Evolutionary conservation across 1,140 invertebrate species (phyloP).

Genomic region (Meloidogyne exigua): DNA sequence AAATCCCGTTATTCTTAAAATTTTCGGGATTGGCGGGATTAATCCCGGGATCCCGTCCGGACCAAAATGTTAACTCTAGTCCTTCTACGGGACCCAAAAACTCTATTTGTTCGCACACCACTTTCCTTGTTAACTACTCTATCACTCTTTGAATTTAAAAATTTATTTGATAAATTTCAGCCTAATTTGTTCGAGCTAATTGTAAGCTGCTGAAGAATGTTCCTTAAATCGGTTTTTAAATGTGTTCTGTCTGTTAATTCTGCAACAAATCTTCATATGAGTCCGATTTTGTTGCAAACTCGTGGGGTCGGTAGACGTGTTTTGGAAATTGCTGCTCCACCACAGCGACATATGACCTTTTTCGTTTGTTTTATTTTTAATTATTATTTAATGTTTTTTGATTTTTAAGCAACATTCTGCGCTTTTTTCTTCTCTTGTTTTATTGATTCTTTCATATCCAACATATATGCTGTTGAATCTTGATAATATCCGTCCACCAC

Average conservation of each 20-base stretch:
- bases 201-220: background rate
- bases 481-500: slow-evolving; percentile 46
- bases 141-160: too few species aligned
- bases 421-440: background rate
- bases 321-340: background rate
- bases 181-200: too few species aligned
- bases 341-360: background rate
- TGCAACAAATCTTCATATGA: background rate
- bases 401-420: background rate
- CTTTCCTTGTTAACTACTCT: too few species aligned
- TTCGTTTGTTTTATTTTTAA: background rate
- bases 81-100: too few species aligned
- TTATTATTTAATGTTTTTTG: background rate
- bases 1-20: too few species aligned
- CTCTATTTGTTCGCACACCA: too few species aligned
- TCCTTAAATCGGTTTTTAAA: background rate
- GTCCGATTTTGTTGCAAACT: background rate
- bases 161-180: too few species aligned
- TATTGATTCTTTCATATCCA: slow-evolving; percentile 32
- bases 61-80: too few species aligned
- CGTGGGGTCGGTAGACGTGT: background rate
- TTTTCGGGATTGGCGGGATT: too few species aligned
- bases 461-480: slow-evolving; percentile 51
- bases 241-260: background rate
- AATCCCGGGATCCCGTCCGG: too few species aligned